Evolutionary conservation across 2,113 vertebrate species (phyloP).

Genomic region (Stegastes partitus): DNA sequence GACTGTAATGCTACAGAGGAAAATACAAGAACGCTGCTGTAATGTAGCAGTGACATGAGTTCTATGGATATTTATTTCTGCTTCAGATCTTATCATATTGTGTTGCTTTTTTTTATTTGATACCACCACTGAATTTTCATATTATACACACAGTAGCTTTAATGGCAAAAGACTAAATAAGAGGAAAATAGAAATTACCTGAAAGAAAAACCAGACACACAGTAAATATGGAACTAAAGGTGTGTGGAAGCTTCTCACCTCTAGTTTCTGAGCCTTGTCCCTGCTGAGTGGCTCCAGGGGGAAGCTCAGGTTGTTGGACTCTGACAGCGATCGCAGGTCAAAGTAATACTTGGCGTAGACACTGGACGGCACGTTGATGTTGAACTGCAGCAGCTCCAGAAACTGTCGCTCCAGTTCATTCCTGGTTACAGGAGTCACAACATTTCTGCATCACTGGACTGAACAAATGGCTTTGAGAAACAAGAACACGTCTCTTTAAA

Average conservation of each 20-base stretch:
- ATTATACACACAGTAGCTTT: no score
- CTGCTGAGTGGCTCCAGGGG: conserved; percentile 95
- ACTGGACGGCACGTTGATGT: conserved; percentile 98
- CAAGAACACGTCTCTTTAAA: background rate
- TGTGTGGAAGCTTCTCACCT: conserved; percentile 81
- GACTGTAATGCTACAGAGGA: no score
- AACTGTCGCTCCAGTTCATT: conserved; percentile 97
- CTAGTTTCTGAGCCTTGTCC: conserved; percentile 94
- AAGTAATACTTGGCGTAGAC: conserved; percentile 99
- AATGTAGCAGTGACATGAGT: no score
- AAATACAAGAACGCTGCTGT: no score
- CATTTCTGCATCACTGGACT: background rate
- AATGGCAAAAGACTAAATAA: background rate
- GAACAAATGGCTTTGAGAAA: background rate
- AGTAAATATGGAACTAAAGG: background rate
- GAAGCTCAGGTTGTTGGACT: conserved; percentile 95
- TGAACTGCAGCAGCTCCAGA: conserved; percentile 97
- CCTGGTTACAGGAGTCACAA: conserved; percentile 76
- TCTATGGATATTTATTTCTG: no score
- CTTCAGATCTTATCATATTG: no score
- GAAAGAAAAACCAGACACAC: background rate
- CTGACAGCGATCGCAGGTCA: conserved; percentile 96
- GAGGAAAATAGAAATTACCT: background rate
- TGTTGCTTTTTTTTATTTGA: no score
- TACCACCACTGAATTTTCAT: no score